Conservation (phyloP, 92 coral and sea anemone species). For the Porites rus region DNA sequence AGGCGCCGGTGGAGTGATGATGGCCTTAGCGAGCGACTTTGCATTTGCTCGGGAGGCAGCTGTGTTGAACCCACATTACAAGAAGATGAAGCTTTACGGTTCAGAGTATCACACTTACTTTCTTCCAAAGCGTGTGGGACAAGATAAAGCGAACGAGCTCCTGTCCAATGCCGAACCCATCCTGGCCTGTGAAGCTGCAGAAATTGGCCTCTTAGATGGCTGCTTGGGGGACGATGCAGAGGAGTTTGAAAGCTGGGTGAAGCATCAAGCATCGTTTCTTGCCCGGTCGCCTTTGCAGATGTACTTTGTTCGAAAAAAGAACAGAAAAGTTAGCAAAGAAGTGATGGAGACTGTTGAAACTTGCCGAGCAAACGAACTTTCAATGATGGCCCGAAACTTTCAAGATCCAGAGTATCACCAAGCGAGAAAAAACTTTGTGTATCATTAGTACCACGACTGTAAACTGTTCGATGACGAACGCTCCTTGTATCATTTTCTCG, state of each 20-base stretch:
- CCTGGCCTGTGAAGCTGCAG: slow-evolving; percentile 59
- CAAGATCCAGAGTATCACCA: slow-evolving; percentile 64
- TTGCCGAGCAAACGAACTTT: slow-evolving; percentile 53
- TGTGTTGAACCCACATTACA: slow-evolving; percentile 84
- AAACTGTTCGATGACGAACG: too few relatives aligned
- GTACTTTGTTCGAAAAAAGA: slow-evolving; percentile 35
- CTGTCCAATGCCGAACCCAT: slow-evolving; percentile 55
- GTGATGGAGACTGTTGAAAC: slow-evolving; percentile 54
- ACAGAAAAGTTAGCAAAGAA: slow-evolving; percentile 26
- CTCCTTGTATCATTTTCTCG: too few relatives aligned
- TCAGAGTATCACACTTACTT: slow-evolving; percentile 86
- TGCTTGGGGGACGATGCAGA: slow-evolving; percentile 30
- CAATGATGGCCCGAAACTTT: slow-evolving; percentile 67
- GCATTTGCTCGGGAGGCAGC: slow-evolving; percentile 79
- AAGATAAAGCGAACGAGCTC: slow-evolving; percentile 52
- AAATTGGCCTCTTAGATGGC: slow-evolving; percentile 63
- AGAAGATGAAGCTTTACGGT: slow-evolving; percentile 74
- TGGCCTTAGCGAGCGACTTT: slow-evolving; percentile 84
- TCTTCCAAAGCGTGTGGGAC: slow-evolving; percentile 70
- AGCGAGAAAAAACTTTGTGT: slow-evolving; percentile 69
- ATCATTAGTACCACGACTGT: slow-evolving; percentile 32
- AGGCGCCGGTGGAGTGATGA: slow-evolving; percentile 89
- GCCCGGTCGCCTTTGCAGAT: slow-evolving; percentile 19
- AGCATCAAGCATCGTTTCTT: slow-evolving; percentile 41
- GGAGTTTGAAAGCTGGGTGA: slow-evolving; percentile 49